Conservation (phyloP, 2,113 vertebrate species). For the Aphelocoma coerulescens region DNA sequence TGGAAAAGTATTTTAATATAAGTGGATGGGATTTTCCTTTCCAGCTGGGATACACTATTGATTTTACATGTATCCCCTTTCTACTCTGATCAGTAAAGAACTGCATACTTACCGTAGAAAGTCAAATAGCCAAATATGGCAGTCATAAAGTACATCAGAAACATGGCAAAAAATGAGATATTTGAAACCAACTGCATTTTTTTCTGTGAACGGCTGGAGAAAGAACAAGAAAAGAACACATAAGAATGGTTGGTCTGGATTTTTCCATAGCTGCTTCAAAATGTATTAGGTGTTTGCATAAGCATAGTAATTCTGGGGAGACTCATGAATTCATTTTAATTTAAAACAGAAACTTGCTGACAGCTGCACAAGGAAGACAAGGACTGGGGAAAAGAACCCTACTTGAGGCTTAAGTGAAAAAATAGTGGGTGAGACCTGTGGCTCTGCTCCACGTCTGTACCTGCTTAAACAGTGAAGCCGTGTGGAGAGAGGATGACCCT, state of each 20-base stretch:
- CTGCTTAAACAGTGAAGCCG: not conserved
- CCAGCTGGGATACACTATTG: not conserved
- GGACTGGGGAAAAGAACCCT: not conserved
- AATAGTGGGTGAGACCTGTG: not conserved
- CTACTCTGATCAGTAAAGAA: conserved; percentile 6
- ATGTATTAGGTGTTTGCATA: not conserved
- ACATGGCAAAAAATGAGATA: conserved; percentile 83
- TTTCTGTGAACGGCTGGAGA: conserved; percentile 76
- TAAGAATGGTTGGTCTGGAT: not conserved
- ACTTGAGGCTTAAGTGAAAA: not conserved
- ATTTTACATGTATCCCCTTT: conserved; percentile 15
- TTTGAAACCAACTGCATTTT: conserved; percentile 82
- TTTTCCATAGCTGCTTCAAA: conserved; percentile 25
- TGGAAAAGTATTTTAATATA: not conserved
- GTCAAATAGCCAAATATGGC: conserved; percentile 84
- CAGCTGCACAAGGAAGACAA: not conserved
- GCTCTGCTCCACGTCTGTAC: not conserved
- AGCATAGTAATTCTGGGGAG: not conserved
- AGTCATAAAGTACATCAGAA: conserved; percentile 82
- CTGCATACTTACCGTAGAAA: conserved; percentile 77
- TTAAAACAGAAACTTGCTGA: not conserved
- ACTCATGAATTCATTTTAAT: not conserved
- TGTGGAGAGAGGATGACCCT: not conserved
- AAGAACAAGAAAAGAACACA: conserved; percentile 16
- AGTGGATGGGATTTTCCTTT: not conserved